Evolutionary conservation across 2,888 invertebrate species (phyloP).

Genomic region (Drosophila aldrichi): DNA sequence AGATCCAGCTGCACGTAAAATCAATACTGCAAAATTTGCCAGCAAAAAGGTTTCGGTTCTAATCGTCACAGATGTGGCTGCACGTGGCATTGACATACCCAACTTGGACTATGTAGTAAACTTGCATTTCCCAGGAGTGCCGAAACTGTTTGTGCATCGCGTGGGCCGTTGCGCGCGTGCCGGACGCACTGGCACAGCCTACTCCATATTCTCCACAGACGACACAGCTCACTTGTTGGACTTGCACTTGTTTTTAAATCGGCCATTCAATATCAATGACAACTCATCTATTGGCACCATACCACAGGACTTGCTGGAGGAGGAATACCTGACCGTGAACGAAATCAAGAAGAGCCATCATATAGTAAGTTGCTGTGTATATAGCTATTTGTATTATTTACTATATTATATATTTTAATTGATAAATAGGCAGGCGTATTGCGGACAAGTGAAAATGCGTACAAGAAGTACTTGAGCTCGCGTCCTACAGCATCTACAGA

Average conservation of each 20-base stretch:
- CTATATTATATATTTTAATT: not conserved
- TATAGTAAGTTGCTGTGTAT: constrained; percentile 87
- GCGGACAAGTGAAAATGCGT: constrained; percentile 94
- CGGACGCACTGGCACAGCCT: constrained; percentile 95
- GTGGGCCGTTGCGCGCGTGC: constrained; percentile 99
- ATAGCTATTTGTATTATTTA: not conserved
- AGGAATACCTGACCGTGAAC: constrained; percentile 91
- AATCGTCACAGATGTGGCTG: constrained; percentile 98
- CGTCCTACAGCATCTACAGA: constrained; percentile 95
- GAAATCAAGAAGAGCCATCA: constrained; percentile 91
- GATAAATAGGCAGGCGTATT: constrained; percentile 87
- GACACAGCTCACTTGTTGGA: constrained; percentile 97
- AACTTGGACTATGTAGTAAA: constrained; percentile 98
- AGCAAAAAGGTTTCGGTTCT: constrained; percentile 92
- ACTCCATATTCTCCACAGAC: constrained; percentile 94
- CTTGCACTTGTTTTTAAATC: constrained; percentile 96
- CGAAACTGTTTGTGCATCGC: constrained; percentile 98
- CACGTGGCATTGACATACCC: constrained; percentile 98
- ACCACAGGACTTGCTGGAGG: constrained; percentile 93
- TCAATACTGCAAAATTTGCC: constrained; percentile 95
- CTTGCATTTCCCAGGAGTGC: constrained; percentile 97
- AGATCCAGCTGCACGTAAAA: constrained; percentile 97
- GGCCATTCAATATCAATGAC: constrained; percentile 87
- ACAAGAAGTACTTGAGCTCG: constrained; percentile 95
- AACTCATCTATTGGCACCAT: constrained; percentile 88